Conservation (phyloP, 2,888 invertebrate genomes). For the Pycnomerus fuliginosus region DNA sequence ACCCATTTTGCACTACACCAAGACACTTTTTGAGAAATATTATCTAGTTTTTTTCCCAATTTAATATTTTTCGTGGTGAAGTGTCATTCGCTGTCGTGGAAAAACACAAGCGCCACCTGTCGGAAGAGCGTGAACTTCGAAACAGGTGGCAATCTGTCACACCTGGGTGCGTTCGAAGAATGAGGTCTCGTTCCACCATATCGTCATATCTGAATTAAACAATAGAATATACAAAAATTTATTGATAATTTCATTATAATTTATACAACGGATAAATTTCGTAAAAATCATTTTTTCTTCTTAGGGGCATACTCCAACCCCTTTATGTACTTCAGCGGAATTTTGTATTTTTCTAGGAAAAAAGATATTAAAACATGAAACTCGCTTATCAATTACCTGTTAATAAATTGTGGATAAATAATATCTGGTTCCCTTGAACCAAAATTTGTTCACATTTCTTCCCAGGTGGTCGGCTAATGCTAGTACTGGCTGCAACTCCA, state of each 20-base stretch:
- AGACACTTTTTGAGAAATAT: no score
- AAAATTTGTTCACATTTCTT: slow-evolving; percentile 75
- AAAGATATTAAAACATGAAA: slow-evolving; percentile 20
- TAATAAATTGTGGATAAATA: slow-evolving; percentile 49
- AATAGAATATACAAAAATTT: neutral
- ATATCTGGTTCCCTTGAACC: slow-evolving; percentile 89
- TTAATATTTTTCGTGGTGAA: no score
- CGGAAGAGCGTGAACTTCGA: no score
- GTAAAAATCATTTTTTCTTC: slow-evolving; percentile 57
- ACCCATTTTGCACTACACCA: slow-evolving; percentile 28
- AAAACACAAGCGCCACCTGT: no score
- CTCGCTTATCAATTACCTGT: slow-evolving; percentile 35
- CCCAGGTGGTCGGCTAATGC: slow-evolving; percentile 71
- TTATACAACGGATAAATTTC: neutral
- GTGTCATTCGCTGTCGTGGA: no score
- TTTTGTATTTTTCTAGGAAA: slow-evolving; percentile 68
- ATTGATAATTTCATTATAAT: no score
- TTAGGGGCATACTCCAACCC: slow-evolving; percentile 77
- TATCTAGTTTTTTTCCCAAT: no score
- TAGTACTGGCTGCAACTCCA: slow-evolving; percentile 84
- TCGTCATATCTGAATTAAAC: no score
- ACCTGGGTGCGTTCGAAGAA: no score
- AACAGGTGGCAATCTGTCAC: no score
- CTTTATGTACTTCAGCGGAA: slow-evolving; percentile 72
- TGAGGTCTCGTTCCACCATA: no score